These are phyloP conservation scores for Columba guinea DNA, from an alignment of 2,797 vertebrate genomes.

Conservation along the genomic window DNA sequence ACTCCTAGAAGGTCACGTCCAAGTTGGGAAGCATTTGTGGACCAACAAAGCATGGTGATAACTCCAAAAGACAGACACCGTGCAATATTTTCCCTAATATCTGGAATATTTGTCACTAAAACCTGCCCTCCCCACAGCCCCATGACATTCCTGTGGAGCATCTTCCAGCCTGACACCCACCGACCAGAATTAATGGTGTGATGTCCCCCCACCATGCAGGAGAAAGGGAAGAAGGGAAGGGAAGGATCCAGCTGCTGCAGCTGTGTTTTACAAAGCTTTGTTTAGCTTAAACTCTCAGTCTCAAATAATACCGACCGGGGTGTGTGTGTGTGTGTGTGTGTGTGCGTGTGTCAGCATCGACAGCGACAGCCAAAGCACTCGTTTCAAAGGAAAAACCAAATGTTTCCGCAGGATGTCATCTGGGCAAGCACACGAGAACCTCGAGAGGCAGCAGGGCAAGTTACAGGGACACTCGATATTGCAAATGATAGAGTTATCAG, in stretches of 20 bases:
- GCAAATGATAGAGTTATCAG: background rate
- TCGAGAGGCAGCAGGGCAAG: background rate
- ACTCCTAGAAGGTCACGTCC: background rate
- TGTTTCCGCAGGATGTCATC: background rate
- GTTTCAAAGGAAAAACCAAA: background rate
- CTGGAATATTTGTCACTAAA: background rate
- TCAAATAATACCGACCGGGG: background rate
- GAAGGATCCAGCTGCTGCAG: background rate
- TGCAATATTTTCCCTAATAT: background rate
- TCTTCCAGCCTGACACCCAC: background rate
- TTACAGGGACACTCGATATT: background rate
- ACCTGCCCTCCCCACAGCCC: background rate
- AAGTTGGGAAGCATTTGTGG: background rate
- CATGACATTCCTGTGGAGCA: background rate
- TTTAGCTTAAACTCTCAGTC: background rate
- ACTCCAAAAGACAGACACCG: background rate
- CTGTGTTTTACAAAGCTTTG: background rate
- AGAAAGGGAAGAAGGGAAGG: background rate
- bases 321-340: too few species aligned
- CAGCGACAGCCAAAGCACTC: background rate
- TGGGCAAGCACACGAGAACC: background rate
- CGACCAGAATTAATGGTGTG: fast-evolving
- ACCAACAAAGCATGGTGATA: background rate
- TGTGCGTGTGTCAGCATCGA: background rate
- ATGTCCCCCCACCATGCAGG: fast-evolving